These are phyloP conservation scores for Dipus sagitta DNA, from an alignment of 2,797 vertebrate species.

Conservation along the genomic window DNA sequence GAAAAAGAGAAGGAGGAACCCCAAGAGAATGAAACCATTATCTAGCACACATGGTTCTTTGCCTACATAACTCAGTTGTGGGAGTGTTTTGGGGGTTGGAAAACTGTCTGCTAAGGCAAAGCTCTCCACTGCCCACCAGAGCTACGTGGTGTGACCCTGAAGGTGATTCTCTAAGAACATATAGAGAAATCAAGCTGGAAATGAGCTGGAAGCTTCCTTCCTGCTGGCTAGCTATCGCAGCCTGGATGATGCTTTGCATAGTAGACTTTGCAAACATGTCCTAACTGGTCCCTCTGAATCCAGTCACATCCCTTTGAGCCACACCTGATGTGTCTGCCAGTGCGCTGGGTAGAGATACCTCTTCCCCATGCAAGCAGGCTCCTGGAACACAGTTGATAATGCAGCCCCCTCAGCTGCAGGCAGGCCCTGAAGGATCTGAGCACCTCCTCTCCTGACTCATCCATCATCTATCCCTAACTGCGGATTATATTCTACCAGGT, in stretches of 20 bases:
- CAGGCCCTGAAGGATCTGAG: not conserved
- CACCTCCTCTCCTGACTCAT: not conserved
- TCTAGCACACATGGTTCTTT: not conserved
- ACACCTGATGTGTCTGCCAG: not conserved
- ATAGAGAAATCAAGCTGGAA: no score
- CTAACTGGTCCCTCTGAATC: not conserved
- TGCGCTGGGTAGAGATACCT: not conserved
- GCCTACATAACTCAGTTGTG: not conserved
- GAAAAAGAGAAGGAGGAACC: not conserved
- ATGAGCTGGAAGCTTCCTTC: no score
- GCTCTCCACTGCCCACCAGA: not conserved
- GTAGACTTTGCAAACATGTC: not conserved
- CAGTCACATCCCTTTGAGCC: not conserved
- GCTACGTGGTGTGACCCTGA: no score
- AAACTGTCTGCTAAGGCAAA: not conserved
- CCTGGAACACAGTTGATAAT: not conserved
- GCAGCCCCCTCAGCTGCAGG: not conserved
- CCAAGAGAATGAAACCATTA: not conserved
- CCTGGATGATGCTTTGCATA: no score
- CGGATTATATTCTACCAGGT: not conserved
- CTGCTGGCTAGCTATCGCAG: no score
- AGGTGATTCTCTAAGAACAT: no score
- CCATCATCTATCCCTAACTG: not conserved
- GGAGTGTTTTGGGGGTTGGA: not conserved
- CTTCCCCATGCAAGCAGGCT: no score